phyloP scores from a whole-genome alignment of 2,888 invertebrate species.

The Pantelozetes paolii region DNA sequence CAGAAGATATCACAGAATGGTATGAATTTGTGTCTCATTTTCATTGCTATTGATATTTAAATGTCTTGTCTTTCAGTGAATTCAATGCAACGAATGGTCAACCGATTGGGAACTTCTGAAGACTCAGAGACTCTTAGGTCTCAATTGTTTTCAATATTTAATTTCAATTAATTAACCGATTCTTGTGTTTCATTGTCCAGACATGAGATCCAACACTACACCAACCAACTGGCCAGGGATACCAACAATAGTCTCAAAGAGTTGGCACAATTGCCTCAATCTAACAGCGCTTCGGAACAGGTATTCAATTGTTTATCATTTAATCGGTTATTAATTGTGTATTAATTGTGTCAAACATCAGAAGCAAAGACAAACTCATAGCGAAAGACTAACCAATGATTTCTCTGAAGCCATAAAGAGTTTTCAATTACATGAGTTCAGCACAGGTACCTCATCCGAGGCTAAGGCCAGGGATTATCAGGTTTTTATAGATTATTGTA shows the following conservation, averaged over 20 bases:
- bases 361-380: slow-evolving; percentile 77
- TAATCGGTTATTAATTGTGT: background rate
- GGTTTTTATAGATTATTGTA: no score
- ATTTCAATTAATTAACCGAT: no score
- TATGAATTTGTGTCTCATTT: slow-evolving; percentile 52
- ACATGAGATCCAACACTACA: slow-evolving; percentile 86
- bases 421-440: no score
- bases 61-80: slow-evolving; percentile 65
- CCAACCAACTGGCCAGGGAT: slow-evolving; percentile 87
- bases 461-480: no score
- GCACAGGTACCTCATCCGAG: no score
- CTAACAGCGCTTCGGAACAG: slow-evolving; percentile 44
- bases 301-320: slow-evolving; percentile 41
- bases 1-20: slow-evolving; percentile 97
- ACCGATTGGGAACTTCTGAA: slow-evolving; percentile 81
- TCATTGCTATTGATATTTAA: slow-evolving; percentile 38
- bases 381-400: slow-evolving; percentile 84
- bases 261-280: slow-evolving; percentile 55
- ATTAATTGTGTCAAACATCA: slow-evolving; percentile 52
- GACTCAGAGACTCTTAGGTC: slow-evolving; percentile 83
- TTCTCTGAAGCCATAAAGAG: slow-evolving; percentile 81
- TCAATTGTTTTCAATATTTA: slow-evolving; percentile 64
- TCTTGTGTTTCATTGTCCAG: slow-evolving; percentile 28
- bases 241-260: slow-evolving; percentile 81
- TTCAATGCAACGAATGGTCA: slow-evolving; percentile 91